phyloP scores from a whole-genome alignment of 1,140 invertebrate genomes.

The Tenebrio molitor region DNA sequence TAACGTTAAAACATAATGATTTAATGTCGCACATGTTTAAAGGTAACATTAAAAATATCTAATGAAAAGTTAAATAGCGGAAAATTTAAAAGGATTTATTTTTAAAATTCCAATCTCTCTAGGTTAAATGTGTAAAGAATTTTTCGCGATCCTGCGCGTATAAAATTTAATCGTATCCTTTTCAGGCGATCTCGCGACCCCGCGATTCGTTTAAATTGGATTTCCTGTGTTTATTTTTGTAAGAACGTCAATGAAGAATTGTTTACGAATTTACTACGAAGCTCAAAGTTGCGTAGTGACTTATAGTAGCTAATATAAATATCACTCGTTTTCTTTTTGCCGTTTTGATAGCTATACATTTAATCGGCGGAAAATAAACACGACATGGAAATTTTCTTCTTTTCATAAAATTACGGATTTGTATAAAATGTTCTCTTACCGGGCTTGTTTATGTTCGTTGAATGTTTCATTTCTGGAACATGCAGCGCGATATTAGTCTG shows the following conservation, averaged over 20 bases:
- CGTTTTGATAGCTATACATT: neutral
- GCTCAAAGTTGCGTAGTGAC: constrained; percentile 10
- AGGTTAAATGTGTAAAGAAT: no score
- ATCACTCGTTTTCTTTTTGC: neutral
- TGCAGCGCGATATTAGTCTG: constrained; percentile 3
- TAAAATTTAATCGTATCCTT: constrained; percentile 1
- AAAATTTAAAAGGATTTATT: no score
- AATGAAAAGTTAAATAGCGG: no score
- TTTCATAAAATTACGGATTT: constrained; percentile 3
- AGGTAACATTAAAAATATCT: no score
- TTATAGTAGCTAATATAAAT: constrained; percentile 4
- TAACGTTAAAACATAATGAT: no score
- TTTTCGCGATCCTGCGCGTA: no score
- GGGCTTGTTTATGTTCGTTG: neutral
- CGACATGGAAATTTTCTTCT: neutral
- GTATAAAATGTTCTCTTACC: neutral
- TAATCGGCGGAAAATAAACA: neutral
- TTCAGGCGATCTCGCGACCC: neutral
- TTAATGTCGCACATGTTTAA: no score
- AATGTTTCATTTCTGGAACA: no score
- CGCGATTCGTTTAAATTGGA: neutral
- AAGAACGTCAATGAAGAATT: constrained; percentile 36
- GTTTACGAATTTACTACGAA: constrained; percentile 38
- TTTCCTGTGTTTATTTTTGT: constrained; percentile 32
- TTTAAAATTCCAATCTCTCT: no score